Conservation (phyloP, 2,888 invertebrate species). For the Diarsia rubi region DNA sequence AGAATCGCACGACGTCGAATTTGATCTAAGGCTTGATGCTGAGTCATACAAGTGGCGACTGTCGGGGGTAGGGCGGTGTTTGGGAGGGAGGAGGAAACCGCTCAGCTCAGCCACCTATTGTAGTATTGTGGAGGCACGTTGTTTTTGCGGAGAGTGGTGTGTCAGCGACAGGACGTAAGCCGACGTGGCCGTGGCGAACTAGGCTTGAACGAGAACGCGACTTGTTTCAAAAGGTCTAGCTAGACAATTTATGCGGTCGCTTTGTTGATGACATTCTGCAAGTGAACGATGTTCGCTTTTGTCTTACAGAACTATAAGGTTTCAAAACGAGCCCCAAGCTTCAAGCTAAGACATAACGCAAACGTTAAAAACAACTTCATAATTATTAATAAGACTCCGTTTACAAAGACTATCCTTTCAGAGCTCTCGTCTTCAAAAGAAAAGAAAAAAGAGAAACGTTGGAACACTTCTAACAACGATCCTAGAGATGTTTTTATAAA, state of each 20-base stretch:
- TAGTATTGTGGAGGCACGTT: slow-evolving; percentile 87
- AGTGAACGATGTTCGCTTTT: slow-evolving; percentile 67
- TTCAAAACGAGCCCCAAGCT: slow-evolving; percentile 41
- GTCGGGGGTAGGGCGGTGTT: slow-evolving; percentile 67
- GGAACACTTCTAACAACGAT: slow-evolving; percentile 47
- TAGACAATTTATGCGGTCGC: slow-evolving; percentile 75
- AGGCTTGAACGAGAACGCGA: slow-evolving; percentile 73
- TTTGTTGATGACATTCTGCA: slow-evolving; percentile 71
- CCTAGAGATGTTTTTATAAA: slow-evolving; percentile 49
- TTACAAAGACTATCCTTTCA: slow-evolving; percentile 44
- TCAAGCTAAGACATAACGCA: slow-evolving; percentile 10
- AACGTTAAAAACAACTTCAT: slow-evolving; percentile 36
- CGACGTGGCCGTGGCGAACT: slow-evolving; percentile 75
- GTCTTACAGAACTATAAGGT: slow-evolving; percentile 54
- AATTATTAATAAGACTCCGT: slow-evolving; percentile 48
- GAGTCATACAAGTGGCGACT: slow-evolving; percentile 85
- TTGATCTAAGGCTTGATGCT: slow-evolving; percentile 86
- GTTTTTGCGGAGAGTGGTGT: slow-evolving; percentile 86
- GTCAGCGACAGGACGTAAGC: slow-evolving; percentile 82
- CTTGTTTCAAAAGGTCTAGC: slow-evolving; percentile 74
- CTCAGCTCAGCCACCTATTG: slow-evolving; percentile 87
- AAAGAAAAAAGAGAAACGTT: slow-evolving; percentile 38
- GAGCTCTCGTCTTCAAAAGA: slow-evolving; percentile 23
- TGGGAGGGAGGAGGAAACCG: slow-evolving; percentile 76
- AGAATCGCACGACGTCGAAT: slow-evolving; percentile 84